Evolutionary conservation across 2,113 vertebrate species (phyloP).

Genomic region (Cheilinus undulatus): DNA sequence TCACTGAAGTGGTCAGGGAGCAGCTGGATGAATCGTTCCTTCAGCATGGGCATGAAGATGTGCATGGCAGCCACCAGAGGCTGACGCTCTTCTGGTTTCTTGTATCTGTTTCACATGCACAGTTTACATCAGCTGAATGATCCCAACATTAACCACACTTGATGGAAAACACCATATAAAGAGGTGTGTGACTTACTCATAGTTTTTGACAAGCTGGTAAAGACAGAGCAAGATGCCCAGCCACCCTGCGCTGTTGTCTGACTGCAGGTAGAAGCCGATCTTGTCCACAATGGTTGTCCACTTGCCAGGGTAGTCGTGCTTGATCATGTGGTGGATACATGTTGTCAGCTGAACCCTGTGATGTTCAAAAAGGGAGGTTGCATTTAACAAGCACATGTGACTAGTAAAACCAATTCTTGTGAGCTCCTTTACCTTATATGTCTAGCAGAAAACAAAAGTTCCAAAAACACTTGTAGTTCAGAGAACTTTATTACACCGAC

Average conservation of each 20-base stretch:
- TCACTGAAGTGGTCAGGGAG: constrained; percentile 93
- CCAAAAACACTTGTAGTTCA: no score
- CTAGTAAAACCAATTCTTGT: not conserved
- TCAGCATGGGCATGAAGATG: constrained; percentile 97
- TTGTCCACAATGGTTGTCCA: constrained; percentile 99
- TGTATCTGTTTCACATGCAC: constrained; percentile 86
- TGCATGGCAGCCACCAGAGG: constrained; percentile 98
- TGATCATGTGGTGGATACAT: constrained; percentile 99
- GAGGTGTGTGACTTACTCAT: constrained; percentile 88
- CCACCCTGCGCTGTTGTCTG: constrained; percentile 95
- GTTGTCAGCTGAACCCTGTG: constrained; percentile 97
- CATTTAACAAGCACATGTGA: not conserved
- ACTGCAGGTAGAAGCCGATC: constrained; percentile 97
- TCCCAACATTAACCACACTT: not conserved
- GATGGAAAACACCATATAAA: not conserved
- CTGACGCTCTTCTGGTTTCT: constrained; percentile 96
- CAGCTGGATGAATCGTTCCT: constrained; percentile 96
- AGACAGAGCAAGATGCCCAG: constrained; percentile 98
- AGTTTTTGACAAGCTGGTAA: constrained; percentile 99
- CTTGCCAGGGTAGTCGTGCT: constrained; percentile 96
- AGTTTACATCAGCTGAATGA: not conserved
- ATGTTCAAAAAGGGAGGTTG: not conserved
- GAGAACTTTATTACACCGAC: no score
- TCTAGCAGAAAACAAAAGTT: no score
- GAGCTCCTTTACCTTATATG: no score